Conservation (phyloP, 2,797 vertebrate species). For the Masticophis lateralis region DNA sequence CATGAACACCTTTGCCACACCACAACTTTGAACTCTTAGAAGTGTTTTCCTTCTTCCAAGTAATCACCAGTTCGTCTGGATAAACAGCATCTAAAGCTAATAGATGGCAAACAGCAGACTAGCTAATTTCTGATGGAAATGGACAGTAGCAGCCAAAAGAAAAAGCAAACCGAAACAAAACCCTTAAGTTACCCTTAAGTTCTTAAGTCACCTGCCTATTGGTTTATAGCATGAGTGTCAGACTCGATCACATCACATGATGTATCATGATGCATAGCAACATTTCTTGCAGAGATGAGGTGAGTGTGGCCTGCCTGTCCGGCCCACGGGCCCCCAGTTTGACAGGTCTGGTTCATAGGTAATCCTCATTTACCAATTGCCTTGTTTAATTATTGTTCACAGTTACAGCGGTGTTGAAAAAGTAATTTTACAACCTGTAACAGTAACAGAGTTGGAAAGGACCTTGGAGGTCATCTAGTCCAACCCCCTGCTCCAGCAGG, state of each 20-base stretch:
- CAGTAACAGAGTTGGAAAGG: no score
- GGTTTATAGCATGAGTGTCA: not conserved
- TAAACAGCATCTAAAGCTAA: not conserved
- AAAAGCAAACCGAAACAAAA: not conserved
- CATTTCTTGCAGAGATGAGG: no score
- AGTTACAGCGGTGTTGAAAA: not conserved
- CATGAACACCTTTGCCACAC: not conserved
- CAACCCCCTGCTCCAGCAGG: no score
- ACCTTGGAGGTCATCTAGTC: no score
- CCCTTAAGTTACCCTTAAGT: not conserved
- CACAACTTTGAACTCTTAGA: not conserved
- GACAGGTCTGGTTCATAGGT: not conserved
- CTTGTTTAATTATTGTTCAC: not conserved
- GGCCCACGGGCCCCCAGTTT: no score
- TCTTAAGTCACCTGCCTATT: not conserved
- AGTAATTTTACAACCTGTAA: not conserved
- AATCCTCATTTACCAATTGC: not conserved
- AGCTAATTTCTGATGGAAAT: not conserved
- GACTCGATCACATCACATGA: no score
- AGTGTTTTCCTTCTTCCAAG: not conserved
- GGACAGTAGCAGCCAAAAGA: not conserved
- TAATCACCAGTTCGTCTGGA: not conserved
- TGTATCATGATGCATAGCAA: no score
- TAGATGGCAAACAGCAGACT: not conserved
- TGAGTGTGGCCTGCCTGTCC: no score